These are phyloP conservation scores for Emys orbicularis DNA, from an alignment of 2,797 vertebrate genomes.

Conservation along the genomic window DNA sequence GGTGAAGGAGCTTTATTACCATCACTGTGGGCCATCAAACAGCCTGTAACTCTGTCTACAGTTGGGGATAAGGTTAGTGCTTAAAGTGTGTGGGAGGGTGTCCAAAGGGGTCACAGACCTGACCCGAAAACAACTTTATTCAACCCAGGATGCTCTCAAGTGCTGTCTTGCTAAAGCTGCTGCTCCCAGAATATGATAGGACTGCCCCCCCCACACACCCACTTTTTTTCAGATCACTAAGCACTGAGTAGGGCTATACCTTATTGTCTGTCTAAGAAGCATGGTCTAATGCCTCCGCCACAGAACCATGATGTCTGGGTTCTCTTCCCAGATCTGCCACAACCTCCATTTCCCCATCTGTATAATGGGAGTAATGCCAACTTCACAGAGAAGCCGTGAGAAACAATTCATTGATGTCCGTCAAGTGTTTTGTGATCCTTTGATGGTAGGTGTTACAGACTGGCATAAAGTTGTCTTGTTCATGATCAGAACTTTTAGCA, in stretches of 20 bases:
- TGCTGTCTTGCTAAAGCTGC: too few relatives aligned
- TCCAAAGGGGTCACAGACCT: too few relatives aligned
- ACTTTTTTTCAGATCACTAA: too few relatives aligned
- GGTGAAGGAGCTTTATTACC: background rate
- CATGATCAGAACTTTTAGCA: fast-evolving
- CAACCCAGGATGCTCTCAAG: too few relatives aligned
- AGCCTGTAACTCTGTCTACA: too few relatives aligned
- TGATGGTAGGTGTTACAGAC: background rate
- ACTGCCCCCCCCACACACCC: too few relatives aligned
- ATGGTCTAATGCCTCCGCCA: background rate
- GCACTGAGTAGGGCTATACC: background rate
- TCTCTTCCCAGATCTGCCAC: background rate
- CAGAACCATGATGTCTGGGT: background rate
- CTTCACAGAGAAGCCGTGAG: background rate
- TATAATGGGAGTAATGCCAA: too few relatives aligned
- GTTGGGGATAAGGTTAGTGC: too few relatives aligned
- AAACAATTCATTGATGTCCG: background rate
- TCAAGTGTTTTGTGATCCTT: background rate
- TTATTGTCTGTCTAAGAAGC: background rate
- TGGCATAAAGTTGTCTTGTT: background rate
- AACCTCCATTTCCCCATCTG: background rate
- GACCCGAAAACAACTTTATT: too few relatives aligned
- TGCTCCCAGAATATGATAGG: too few relatives aligned
- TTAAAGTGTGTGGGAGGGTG: too few relatives aligned
- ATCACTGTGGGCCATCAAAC: background rate